Base-by-base conservation (phyloP, 2,113 vertebrate genomes). In the Puffinus mauretanicus region DNA sequence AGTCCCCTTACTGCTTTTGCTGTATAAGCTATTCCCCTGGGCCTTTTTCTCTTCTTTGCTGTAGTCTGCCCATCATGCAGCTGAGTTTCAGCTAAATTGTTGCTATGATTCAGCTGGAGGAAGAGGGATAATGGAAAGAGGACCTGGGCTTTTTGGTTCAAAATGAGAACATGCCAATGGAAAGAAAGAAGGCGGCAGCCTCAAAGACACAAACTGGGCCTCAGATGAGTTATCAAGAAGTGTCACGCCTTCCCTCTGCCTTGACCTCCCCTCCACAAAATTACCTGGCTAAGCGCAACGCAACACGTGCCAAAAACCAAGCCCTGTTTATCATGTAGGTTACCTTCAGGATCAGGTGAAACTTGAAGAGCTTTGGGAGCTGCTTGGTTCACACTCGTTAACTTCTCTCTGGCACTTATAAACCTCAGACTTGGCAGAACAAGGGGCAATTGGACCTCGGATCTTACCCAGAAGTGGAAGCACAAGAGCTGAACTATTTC, bases 391-490 rank as follows among this genome's bases (percentile, higher is more conserved):
- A 78, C 73, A 76, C 83, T 94, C 9, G 18, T 88, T 95, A 92
- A 94, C 92, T 71, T n/a, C 80, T 82, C 85, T 88, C 77, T 92
- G 91, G 86, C 81, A 94, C 88, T 92, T 86, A 84, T 0, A 94
- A 90, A 93, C 66, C 58, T 65, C 44, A 67, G 30, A 44, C 69
- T 79, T 93, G 97, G 94, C 96, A 95, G 93, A 82, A 87, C 44
- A 88, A 67, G 88, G 70, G 58, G 77, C 83, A 69, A 32, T 4
- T 69, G 69, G 82, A 78, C 73, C 90, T 94, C 58, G 0, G 81
- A 61, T 96, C 94, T 96, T 91, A 91, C 88, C 26, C 93, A 91
- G 80, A 84, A 94, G 83, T 91, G 88, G 95, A 94, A 96, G 88
- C 70, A 82, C 46, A 86, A 91, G 93, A 93, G 47, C 47, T 69